These are phyloP conservation scores for Grammomys surdaster DNA, from an alignment of 2,113 vertebrate species.

Conservation along the genomic window DNA sequence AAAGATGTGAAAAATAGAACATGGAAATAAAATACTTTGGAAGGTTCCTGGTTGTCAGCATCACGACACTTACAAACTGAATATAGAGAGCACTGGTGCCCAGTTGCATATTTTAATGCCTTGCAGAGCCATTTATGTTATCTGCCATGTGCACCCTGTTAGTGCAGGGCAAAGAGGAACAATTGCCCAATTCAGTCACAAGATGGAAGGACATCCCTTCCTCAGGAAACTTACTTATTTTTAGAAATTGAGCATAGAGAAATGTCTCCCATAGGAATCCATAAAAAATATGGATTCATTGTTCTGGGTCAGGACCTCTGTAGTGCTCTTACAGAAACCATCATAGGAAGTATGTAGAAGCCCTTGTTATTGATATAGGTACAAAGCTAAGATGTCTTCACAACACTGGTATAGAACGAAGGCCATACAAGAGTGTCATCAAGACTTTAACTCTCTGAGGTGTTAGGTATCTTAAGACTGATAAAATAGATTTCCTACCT, in stretches of 20 bases:
- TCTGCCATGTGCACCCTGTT: not conserved
- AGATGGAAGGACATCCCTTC: not conserved
- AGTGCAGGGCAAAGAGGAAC: not conserved
- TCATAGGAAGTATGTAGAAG: not conserved
- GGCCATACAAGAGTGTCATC: too few species aligned
- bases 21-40: not conserved
- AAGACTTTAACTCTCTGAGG: not conserved
- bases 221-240: not conserved
- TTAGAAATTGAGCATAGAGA: not conserved
- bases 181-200: not conserved
- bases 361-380: not conserved
- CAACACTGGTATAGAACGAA: not conserved
- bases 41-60: not conserved
- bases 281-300: not conserved
- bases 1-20: not conserved
- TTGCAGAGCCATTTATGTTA: not conserved
- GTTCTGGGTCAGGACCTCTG: not conserved
- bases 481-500: not conserved
- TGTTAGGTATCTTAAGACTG: not conserved
- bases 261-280: not conserved
- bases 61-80: not conserved
- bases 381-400: not conserved
- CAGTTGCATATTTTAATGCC: not conserved
- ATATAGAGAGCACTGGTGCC: not conserved
- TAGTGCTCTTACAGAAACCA: not conserved